phyloP scores from a whole-genome alignment of 2,888 invertebrate genomes.

The Pinctada fucata region DNA sequence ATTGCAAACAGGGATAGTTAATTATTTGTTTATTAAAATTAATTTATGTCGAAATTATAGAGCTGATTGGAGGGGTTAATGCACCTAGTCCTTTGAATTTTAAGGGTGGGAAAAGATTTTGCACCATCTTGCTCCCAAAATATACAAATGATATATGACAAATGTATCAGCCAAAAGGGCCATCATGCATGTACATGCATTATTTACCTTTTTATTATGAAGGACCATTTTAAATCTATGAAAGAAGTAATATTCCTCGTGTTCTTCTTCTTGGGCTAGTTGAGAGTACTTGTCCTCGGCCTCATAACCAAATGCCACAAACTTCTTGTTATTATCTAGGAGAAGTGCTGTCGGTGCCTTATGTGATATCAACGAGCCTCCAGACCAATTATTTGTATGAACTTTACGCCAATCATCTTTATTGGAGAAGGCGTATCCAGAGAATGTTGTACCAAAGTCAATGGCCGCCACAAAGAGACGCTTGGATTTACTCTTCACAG shows the following conservation, averaged over 20 bases:
- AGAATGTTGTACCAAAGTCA: not conserved
- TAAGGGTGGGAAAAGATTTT: no score
- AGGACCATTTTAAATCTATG: constrained; percentile 16
- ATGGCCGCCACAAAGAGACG: not conserved
- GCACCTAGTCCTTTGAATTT: no score
- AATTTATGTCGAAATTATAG: no score
- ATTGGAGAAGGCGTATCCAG: not conserved
- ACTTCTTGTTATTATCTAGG: not conserved
- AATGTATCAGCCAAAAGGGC: no score
- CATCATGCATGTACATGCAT: no score
- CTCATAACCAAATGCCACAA: not conserved
- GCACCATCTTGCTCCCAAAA: no score
- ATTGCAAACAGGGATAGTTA: no score
- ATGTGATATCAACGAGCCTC: not conserved
- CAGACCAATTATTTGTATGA: not conserved
- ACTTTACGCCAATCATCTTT: not conserved
- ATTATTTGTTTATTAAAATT: no score
- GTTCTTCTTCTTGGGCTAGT: not conserved
- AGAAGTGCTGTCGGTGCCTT: not conserved
- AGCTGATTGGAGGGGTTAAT: no score
- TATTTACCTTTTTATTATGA: not conserved
- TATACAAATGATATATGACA: no score
- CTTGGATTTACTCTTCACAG: not conserved
- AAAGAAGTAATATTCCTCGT: constrained; percentile 1
- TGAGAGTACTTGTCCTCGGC: not conserved